phyloP scores from a whole-genome alignment of 2,797 vertebrate genomes.

The Etheostoma perlongum region DNA sequence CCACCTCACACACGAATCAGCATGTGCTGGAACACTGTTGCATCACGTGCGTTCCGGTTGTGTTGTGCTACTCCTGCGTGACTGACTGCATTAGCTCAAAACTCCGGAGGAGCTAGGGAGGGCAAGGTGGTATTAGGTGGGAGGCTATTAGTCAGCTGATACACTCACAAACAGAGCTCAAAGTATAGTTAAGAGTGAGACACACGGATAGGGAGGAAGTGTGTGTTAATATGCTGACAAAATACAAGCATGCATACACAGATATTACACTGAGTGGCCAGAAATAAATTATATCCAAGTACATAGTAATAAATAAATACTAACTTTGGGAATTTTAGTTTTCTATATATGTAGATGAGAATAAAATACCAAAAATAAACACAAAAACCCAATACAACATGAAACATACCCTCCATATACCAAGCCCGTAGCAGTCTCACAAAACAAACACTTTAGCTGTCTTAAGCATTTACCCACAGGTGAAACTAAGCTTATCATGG shows the following conservation, averaged over 20 bases:
- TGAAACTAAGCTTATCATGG: constrained; percentile 36
- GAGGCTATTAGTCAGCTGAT: constrained; percentile 71
- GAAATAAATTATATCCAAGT: background rate
- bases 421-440: background rate
- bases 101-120: constrained; percentile 44
- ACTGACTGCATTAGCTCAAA: constrained; percentile 66
- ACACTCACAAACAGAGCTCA: constrained; percentile 64
- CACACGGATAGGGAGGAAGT: constrained; percentile 3
- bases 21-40: constrained; percentile 82
- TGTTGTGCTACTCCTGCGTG: constrained; percentile 68
- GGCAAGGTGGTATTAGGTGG: constrained; percentile 46
- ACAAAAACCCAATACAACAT: background rate
- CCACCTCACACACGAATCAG: constrained; percentile 81
- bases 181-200: constrained; percentile 58
- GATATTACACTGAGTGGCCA: background rate
- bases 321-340: background rate
- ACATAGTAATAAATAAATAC: background rate
- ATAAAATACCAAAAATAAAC: background rate
- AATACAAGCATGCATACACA: background rate
- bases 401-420: background rate
- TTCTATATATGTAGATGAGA: background rate
- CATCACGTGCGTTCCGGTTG: constrained; percentile 72
- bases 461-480: constrained; percentile 9
- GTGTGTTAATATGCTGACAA: constrained; percentile 1
- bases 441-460: background rate